These are phyloP conservation scores for Apaloderma vittatum DNA, from an alignment of 2,113 vertebrate species.

Conservation along the genomic window DNA sequence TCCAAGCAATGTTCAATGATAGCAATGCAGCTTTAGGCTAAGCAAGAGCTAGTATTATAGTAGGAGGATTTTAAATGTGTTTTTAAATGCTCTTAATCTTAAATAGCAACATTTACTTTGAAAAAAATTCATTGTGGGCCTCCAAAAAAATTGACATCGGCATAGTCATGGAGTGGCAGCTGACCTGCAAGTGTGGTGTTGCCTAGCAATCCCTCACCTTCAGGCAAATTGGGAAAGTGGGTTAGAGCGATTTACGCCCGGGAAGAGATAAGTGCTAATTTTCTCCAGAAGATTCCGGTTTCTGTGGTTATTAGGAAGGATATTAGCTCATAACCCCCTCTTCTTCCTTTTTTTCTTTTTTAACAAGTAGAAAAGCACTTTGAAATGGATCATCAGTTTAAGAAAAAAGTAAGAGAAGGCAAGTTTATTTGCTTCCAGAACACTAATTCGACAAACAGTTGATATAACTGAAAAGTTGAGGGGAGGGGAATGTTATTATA, in stretches of 20 bases:
- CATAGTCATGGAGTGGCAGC: neutral
- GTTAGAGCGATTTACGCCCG: neutral
- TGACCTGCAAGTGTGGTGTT: conserved; percentile 39
- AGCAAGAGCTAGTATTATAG: neutral
- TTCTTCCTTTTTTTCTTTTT: neutral
- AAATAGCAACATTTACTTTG: neutral
- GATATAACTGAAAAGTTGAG: neutral
- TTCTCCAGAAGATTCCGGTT: conserved; percentile 1
- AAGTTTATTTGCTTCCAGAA: neutral
- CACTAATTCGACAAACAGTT: neutral
- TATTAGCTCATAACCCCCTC: neutral
- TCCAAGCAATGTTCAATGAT: neutral
- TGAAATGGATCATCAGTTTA: neutral
- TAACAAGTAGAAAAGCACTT: neutral
- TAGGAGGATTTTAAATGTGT: neutral
- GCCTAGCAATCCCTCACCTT: conserved; percentile 7
- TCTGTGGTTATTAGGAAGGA: conserved; percentile 24
- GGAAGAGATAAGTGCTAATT: conserved; percentile 33
- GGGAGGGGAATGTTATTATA: neutral
- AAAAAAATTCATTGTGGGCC: neutral
- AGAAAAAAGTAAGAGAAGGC: neutral
- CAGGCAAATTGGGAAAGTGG: neutral
- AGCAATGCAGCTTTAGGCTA: neutral
- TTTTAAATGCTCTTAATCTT: conserved; percentile 27
- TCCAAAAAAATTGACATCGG: neutral